Conservation (phyloP, 2,888 invertebrate genomes). For the Luperina nickerlii region DNA sequence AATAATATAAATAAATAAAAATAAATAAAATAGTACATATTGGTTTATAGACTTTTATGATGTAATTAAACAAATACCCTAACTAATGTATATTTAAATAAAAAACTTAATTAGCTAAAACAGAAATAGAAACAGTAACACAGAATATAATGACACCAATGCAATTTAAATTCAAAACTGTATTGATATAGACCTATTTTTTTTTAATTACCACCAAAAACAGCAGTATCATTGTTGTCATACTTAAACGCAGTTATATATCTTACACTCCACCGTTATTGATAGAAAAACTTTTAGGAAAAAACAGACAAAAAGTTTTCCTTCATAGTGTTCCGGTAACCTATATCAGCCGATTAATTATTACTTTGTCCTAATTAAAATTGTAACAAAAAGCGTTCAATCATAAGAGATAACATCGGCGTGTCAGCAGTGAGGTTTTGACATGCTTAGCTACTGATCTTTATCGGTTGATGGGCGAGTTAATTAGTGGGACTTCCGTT, state of each 20-base stretch:
- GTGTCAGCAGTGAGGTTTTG: constrained; percentile 72
- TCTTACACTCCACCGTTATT: constrained; percentile 29
- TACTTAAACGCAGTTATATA: constrained; percentile 38
- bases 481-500: constrained; percentile 48
- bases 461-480: constrained; percentile 68
- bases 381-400: constrained; percentile 78
- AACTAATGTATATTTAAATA: not conserved
- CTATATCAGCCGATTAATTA: constrained; percentile 68
- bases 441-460: constrained; percentile 70
- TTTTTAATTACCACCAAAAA: constrained; percentile 26
- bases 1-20: too few species aligned
- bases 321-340: constrained; percentile 61
- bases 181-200: not conserved
- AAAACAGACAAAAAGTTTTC: constrained; percentile 46
- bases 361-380: constrained; percentile 78
- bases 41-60: not conserved
- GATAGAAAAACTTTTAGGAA: constrained; percentile 34
- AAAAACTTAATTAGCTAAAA: constrained; percentile 1
- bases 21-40: not conserved
- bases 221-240: constrained; percentile 47
- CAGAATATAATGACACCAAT: constrained; percentile 6
- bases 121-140: constrained; percentile 11
- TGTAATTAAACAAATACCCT: not conserved
- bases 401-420: constrained; percentile 81
- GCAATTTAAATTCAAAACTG: constrained; percentile 19